Evolutionary conservation across 1,140 invertebrate species (phyloP).

Genomic region (Anastrepha obliqua): DNA sequence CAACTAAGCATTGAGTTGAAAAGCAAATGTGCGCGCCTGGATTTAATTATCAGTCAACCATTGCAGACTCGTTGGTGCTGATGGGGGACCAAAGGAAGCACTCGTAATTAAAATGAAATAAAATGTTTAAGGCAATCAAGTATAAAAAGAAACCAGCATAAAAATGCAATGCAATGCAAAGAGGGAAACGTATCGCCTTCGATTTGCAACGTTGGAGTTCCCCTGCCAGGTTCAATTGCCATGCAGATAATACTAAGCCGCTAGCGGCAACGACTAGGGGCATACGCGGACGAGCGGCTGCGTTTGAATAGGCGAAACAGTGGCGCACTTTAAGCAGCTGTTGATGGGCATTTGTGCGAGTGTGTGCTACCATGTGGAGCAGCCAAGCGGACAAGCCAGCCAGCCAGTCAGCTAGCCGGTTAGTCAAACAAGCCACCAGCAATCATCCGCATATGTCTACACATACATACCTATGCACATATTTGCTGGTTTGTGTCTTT

Average conservation of each 20-base stretch:
- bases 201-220: constrained; percentile 22
- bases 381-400: constrained; percentile 1
- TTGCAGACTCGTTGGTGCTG: constrained; percentile 35
- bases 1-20: background rate
- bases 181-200: background rate
- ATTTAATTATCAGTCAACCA: constrained; percentile 41
- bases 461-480: background rate
- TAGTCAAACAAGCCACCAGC: constrained; percentile 13
- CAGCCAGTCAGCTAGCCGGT: constrained; percentile 1
- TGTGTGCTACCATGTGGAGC: constrained; percentile 17
- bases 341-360: background rate
- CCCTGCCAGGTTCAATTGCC: background rate
- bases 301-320: background rate
- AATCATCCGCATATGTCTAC: background rate
- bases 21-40: background rate
- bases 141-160: background rate
- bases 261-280: background rate
- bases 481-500: background rate
- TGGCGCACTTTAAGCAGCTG: constrained; percentile 42
- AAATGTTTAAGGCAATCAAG: background rate
- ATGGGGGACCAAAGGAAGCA: constrained; percentile 16
- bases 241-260: background rate
- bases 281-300: background rate
- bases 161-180: background rate
- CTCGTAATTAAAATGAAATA: constrained; percentile 42